Percentiles rank a stretch among this genome's conserved stretches.
Evolutionary conservation across 1,140 invertebrate species (phyloP).

Genomic region (Steinernema khuongi): DNA sequence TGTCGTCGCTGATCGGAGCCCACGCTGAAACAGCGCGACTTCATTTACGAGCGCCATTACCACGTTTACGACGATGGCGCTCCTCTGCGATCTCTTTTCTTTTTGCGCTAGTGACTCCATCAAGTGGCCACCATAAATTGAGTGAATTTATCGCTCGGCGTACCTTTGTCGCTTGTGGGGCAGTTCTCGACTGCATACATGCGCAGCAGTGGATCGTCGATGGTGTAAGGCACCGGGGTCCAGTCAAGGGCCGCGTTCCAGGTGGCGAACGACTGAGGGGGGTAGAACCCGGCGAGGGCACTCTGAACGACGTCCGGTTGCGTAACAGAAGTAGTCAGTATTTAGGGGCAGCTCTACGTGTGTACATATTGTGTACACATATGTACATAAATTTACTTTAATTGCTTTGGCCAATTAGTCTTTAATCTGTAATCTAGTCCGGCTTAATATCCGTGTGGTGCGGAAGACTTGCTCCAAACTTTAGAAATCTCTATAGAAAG

Average conservation of each 20-base stretch:
- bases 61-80: background rate
- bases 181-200: conserved; percentile 37
- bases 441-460: no score
- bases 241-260: conserved; percentile 25
- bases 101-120: background rate
- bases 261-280: background rate
- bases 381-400: no score
- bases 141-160: background rate
- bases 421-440: no score
- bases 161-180: background rate
- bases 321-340: background rate
- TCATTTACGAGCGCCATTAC: background rate
- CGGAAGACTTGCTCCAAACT: no score
- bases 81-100: background rate
- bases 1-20: conserved; percentile 35
- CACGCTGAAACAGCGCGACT: conserved; percentile 28
- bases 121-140: conserved; percentile 1
- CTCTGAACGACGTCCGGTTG: background rate
- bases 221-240: conserved; percentile 43
- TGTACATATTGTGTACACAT: no score
- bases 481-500: no score
- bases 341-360: background rate
- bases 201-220: conserved; percentile 41
- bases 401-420: no score
- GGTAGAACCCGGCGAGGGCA: conserved; percentile 1